Percentiles rank a stretch among this genome's conserved stretches.
Evolutionary conservation across 2,797 vertebrate species (phyloP).

Genomic region (Pelodytes ibericus): DNA sequence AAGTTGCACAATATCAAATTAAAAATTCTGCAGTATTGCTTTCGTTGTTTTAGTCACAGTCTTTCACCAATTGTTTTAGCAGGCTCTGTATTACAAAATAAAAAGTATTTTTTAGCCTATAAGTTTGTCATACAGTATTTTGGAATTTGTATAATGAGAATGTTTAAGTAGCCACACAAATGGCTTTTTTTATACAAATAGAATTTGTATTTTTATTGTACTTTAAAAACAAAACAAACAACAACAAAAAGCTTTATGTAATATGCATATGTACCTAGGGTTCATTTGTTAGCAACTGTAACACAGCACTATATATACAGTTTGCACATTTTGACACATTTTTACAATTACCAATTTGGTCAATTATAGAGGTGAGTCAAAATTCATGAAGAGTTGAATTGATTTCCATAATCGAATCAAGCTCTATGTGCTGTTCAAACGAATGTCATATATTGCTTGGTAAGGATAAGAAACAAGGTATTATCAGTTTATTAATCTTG

Average conservation of each 20-base stretch:
- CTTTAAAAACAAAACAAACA: slow-evolving; percentile 76
- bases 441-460: too few relatives aligned
- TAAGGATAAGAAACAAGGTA: too few relatives aligned
- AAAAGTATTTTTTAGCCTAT: background rate
- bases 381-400: background rate
- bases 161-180: slow-evolving; percentile 71
- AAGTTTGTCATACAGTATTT: slow-evolving; percentile 73
- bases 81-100: background rate
- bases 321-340: background rate
- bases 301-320: slow-evolving; percentile 2
- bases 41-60: too few relatives aligned
- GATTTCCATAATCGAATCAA: background rate
- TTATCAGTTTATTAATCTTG: too few relatives aligned
- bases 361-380: background rate
- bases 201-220: slow-evolving; percentile 83
- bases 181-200: slow-evolving; percentile 80
- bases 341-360: background rate
- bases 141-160: slow-evolving; percentile 76
- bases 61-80: too few relatives aligned
- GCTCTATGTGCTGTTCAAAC: too few relatives aligned
- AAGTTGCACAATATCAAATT: too few relatives aligned
- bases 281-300: slow-evolving; percentile 14
- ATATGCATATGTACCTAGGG: slow-evolving; percentile 58
- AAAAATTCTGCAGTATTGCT: too few relatives aligned
- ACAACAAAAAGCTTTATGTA: slow-evolving; percentile 77